Percentiles rank a stretch among this genome's conserved stretches.
Evolutionary conservation across 2,888 invertebrate genomes (phyloP).

Genomic region (Dusona sp.): DNA sequence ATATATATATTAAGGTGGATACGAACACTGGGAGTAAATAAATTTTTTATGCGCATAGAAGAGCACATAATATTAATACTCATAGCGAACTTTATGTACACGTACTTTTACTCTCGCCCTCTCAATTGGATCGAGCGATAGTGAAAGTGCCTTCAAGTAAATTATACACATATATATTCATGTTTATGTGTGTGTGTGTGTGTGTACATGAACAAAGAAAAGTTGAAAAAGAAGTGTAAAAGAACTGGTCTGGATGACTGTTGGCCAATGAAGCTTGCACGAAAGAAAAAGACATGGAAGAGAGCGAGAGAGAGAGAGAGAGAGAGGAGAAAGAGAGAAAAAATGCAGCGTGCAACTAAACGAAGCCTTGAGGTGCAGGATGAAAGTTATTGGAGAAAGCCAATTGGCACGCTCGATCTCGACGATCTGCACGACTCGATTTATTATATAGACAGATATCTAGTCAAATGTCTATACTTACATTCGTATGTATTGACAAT

Average conservation of each 20-base stretch:
- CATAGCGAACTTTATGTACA: slow-evolving; percentile 18
- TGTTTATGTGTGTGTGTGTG: slow-evolving; percentile 24
- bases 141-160: slow-evolving; percentile 80
- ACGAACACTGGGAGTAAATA: not conserved
- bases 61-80: slow-evolving; percentile 26
- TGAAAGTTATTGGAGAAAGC: slow-evolving; percentile 85
- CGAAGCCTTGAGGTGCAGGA: slow-evolving; percentile 77
- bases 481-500: not conserved
- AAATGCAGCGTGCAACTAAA: slow-evolving; percentile 53
- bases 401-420: slow-evolving; percentile 79
- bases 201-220: slow-evolving; percentile 79
- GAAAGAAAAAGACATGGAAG: slow-evolving; percentile 40
- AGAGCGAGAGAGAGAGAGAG: not conserved
- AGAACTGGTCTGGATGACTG: slow-evolving; percentile 43
- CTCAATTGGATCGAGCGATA: slow-evolving; percentile 80
- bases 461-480: not conserved
- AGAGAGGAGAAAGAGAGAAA: slow-evolving; percentile 21
- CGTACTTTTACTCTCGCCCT: slow-evolving; percentile 70
- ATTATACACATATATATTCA: not conserved
- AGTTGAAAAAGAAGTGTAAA: slow-evolving; percentile 77
- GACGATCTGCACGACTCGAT: slow-evolving; percentile 56
- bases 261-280: slow-evolving; percentile 42
- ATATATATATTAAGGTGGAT: too few relatives aligned
- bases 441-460: slow-evolving; percentile 27
- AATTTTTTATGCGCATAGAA: slow-evolving; percentile 28